phyloP scores from a whole-genome alignment of 92 coral and sea anemone species.

The Parazoanthus atlanticus region DNA sequence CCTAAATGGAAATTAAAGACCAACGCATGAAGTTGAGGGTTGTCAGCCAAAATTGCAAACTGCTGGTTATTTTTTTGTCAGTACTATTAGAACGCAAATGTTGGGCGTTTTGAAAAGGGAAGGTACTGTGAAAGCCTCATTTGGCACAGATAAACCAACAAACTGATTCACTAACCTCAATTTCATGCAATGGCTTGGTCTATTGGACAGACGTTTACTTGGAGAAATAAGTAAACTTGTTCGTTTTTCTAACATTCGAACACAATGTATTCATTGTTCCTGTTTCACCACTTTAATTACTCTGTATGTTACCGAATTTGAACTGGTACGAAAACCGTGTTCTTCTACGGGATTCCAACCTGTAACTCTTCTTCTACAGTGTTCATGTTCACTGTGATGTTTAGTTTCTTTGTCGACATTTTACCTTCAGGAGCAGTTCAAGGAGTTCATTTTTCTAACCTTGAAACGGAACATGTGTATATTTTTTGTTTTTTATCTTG shows the following conservation, averaged over 20 bases:
- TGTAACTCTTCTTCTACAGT: not conserved
- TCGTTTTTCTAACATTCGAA: not conserved
- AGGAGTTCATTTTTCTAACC: too few species aligned
- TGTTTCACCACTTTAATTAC: not conserved
- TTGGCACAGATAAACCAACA: not conserved
- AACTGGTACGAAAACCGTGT: not conserved
- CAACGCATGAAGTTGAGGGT: not conserved
- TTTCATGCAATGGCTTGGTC: not conserved
- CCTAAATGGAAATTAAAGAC: conserved; percentile 13
- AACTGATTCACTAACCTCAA: not conserved
- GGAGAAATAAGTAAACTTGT: not conserved
- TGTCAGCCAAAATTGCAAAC: not conserved
- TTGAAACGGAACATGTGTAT: conserved; percentile 4
- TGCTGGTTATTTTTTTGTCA: not conserved
- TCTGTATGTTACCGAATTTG: not conserved
- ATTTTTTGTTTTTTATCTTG: conserved; percentile 16
- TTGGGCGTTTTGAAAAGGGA: conserved; percentile 5
- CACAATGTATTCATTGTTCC: conserved; percentile 4
- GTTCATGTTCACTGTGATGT: conserved; percentile 16
- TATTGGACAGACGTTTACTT: not conserved
- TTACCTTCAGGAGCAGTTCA: conserved; percentile 22
- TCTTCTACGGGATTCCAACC: too few species aligned
- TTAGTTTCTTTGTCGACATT: conserved; percentile 9
- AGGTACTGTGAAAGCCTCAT: conserved; percentile 1
- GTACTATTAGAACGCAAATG: conserved; percentile 2